Percentiles rank a stretch among this genome's conserved stretches.
Conservation (phyloP, 2,113 vertebrate species). For the Sardina pilchardus region DNA sequence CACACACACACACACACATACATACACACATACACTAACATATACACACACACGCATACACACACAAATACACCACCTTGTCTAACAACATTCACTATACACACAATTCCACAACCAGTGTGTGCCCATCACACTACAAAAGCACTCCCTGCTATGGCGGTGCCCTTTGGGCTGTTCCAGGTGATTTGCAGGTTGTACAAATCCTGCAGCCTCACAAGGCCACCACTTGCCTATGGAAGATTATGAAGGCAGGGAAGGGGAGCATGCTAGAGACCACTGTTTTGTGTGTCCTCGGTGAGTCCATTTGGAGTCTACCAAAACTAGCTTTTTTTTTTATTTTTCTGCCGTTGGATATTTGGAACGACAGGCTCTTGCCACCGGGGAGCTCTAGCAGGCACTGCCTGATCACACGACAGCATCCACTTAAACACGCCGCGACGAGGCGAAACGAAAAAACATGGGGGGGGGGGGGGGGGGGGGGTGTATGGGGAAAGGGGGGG, state of each 20-base stretch:
- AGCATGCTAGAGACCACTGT: too few relatives aligned
- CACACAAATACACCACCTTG: not conserved
- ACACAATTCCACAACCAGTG: not conserved
- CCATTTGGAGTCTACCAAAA: not conserved
- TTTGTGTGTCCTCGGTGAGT: not conserved
- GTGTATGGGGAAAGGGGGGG: too few relatives aligned
- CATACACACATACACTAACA: not conserved
- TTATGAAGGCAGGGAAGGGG: too few relatives aligned
- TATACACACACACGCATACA: not conserved
- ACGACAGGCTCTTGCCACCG: not conserved
- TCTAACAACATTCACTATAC: not conserved
- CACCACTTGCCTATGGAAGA: not conserved
- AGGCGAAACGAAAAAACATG: slow-evolving; percentile 37
- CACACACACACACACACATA: not conserved
- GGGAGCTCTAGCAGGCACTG: not conserved
- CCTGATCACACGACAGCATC: not conserved
- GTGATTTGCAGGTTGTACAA: not conserved
- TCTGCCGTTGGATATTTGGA: not conserved
- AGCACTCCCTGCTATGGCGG: not conserved
- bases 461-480: not conserved
- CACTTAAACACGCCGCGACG: slow-evolving; percentile 20
- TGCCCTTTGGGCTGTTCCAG: not conserved
- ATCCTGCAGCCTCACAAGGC: not conserved
- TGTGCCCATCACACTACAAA: not conserved
- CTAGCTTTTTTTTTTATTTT: not conserved